Evolutionary conservation across 1,140 invertebrate species (phyloP), one percentile per base, ranked within the genome.

Genomic region (Dreissena rostriformis): DNA sequence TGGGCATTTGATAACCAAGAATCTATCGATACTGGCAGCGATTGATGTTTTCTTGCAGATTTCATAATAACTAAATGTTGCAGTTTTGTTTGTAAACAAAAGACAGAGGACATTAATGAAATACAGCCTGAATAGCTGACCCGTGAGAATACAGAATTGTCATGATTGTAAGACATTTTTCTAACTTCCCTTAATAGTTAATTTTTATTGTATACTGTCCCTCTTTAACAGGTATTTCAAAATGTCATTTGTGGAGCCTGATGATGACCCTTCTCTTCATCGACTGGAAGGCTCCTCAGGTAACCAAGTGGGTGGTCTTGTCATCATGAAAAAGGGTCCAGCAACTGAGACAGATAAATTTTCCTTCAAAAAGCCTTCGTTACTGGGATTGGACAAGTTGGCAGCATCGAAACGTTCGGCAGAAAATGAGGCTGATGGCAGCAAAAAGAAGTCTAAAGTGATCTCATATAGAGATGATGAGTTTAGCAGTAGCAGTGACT

Each of bases 341-440:
- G 84, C 86, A 29, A 81, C 89, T 75, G 94, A 94, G 0, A 94
- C 94, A 74, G 94, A 94, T 73, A 94, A 94, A 80, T 86, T 91
- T 29, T 78, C 73, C 28, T 92, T 93, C 90, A 98, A 98, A 94
- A 96, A 96, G 88, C 94, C 95, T 17, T 98, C 98, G 0, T 90
- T 97, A 17, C 93, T 99, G 11, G 98, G 98, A 0, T 94, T 99
- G 26, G 98, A 99, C 92, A 96, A 96, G 92, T 92, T 99, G 74
- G 98, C 98, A 11, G 94, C 90, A 24, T 86, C 80, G 89, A 93
- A 92, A 84, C 86, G 96, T 82, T 95, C 96, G 70, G 86, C 90
- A 57, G 95, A 95, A 24, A 93, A 94, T 10, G 92, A 88, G 55
- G 76, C 85, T 29, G 92, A 93, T 75, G 92, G 89, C 78, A 88